These are phyloP conservation scores for Elgaria multicarinata DNA, from an alignment of 2,113 vertebrate genomes.

Conservation along the genomic window DNA sequence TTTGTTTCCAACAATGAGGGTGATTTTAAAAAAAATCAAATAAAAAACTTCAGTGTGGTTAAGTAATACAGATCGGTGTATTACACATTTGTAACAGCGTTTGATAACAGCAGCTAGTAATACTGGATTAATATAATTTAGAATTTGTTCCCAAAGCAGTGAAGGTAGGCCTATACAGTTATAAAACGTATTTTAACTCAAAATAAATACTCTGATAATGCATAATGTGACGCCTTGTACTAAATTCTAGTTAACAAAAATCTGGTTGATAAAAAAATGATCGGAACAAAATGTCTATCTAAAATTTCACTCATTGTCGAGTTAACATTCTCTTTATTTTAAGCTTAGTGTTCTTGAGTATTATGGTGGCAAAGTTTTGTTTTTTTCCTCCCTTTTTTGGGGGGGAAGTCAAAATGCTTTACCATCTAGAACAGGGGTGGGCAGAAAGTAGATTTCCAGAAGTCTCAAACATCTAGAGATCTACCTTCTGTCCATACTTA, in stretches of 20 bases:
- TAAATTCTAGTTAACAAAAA: slow-evolving; percentile 73
- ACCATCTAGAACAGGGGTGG: slow-evolving; percentile 50
- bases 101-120: slow-evolving; percentile 79
- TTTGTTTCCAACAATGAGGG: slow-evolving; percentile 80
- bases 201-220: slow-evolving; percentile 83
- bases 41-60: slow-evolving; percentile 77
- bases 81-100: slow-evolving; percentile 76
- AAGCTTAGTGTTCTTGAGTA: slow-evolving; percentile 69
- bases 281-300: slow-evolving; percentile 74
- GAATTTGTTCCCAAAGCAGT: slow-evolving; percentile 83
- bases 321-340: slow-evolving; percentile 69
- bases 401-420: slow-evolving; percentile 76
- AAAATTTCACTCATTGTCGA: slow-evolving; percentile 72
- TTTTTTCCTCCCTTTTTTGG: slow-evolving; percentile 30
- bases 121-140: slow-evolving; percentile 81
- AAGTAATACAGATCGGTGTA: slow-evolving; percentile 76
- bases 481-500: too few relatives aligned
- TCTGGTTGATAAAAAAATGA: slow-evolving; percentile 72
- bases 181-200: slow-evolving; percentile 72
- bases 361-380: slow-evolving; percentile 23
- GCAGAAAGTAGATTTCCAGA: too few relatives aligned
- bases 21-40: slow-evolving; percentile 58
- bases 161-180: slow-evolving; percentile 79
- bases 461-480: too few relatives aligned
- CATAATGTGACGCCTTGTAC: slow-evolving; percentile 73